phyloP scores from a whole-genome alignment of 1,140 invertebrate genomes.

The Pachypeltis micranthus region DNA sequence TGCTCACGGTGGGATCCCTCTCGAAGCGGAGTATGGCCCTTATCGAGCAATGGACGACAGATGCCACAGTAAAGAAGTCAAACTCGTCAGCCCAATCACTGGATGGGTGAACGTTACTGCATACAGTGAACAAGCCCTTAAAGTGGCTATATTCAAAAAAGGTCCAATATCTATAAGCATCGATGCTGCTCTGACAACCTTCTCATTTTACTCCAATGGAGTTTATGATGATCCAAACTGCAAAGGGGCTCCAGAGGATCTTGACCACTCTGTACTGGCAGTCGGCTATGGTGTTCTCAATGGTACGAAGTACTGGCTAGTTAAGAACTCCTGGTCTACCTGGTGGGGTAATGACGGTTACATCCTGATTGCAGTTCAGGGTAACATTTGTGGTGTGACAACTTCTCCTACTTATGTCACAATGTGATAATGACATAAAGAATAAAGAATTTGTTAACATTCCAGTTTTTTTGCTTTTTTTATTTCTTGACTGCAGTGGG shows the following conservation, averaged over 20 bases:
- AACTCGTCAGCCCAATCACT: conserved; percentile 59
- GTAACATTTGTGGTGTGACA: conserved; percentile 87
- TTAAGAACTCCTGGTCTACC: conserved; percentile 93
- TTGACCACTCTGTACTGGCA: conserved; percentile 85
- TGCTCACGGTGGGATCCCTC: conserved; percentile 76
- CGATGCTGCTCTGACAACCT: conserved; percentile 77
- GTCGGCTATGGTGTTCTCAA: conserved; percentile 83
- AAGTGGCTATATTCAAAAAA: conserved; percentile 73
- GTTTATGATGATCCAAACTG: conserved; percentile 79
- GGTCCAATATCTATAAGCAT: conserved; percentile 88
- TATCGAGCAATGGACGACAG: conserved; percentile 86
- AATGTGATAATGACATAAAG: conserved; percentile 36
- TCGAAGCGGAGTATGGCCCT: conserved; percentile 78
- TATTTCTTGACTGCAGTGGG: too few species aligned
- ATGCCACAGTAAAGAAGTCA: conserved; percentile 68
- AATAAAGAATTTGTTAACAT: too few species aligned
- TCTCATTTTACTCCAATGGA: conserved; percentile 83
- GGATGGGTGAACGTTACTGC: conserved; percentile 83
- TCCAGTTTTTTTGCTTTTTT: too few species aligned
- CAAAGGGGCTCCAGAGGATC: conserved; percentile 56
- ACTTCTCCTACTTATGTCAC: conserved; percentile 74
- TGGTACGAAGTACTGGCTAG: conserved; percentile 75
- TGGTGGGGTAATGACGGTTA: conserved; percentile 93
- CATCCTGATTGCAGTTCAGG: conserved; percentile 70
- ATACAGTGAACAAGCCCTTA: conserved; percentile 61